A percentile compares a stretch with the other conserved stretches of the same genome.
Conservation (phyloP, 2,888 invertebrate genomes). For the Poecilobothrus nobilitatus region DNA sequence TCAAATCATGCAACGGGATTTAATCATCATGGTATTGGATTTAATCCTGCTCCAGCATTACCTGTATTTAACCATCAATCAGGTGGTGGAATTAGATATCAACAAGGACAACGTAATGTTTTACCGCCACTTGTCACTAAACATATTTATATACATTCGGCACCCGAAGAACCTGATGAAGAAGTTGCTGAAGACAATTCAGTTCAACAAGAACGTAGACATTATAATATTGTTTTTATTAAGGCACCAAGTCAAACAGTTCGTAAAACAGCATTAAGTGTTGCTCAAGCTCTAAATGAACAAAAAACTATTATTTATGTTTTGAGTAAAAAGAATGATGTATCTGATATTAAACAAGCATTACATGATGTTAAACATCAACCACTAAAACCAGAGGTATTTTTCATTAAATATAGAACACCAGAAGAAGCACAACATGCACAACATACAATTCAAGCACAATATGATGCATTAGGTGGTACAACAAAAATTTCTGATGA, state of each 20-base stretch:
- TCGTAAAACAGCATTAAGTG: conserved; percentile 34
- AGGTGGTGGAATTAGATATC: not conserved
- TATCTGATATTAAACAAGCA: conserved; percentile 37
- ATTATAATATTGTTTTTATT: conserved; percentile 42
- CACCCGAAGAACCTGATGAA: conserved; percentile 41
- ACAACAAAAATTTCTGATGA: conserved; percentile 40
- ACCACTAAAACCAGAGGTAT: conserved; percentile 41
- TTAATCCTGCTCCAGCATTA: not conserved
- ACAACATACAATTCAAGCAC: conserved; percentile 41
- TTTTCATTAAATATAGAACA: conserved; percentile 43
- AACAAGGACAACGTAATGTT: not conserved
- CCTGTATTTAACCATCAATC: not conserved
- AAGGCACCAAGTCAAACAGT: conserved; percentile 39
- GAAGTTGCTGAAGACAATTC: conserved; percentile 38
- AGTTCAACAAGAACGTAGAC: conserved; percentile 36
- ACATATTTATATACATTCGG: conserved; percentile 41
- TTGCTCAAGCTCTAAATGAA: conserved; percentile 37
- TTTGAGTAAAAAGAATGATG: conserved; percentile 39
- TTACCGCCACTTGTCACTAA: conserved; percentile 37
- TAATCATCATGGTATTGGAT: no score
- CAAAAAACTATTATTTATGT: conserved; percentile 44
- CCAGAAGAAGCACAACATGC: conserved; percentile 41
- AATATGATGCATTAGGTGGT: conserved; percentile 41
- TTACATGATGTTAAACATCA: conserved; percentile 35
- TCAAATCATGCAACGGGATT: no score